Conservation (phyloP, 2,113 vertebrate genomes). For the Ictidomys tridecemlineatus region DNA sequence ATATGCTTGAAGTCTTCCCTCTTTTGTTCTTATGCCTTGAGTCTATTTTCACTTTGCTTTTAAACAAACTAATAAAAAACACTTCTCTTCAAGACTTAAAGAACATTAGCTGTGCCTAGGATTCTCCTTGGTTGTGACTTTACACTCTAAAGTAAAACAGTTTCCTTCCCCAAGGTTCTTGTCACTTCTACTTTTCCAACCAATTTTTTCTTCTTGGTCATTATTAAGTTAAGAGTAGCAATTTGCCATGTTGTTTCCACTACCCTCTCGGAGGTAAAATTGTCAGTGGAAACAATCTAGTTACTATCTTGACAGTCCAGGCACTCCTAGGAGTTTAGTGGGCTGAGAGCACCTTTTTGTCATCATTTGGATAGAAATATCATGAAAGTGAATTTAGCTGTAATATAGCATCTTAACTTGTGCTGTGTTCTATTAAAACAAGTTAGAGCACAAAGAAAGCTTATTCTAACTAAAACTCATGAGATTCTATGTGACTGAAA, state of each 20-base stretch:
- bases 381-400: background rate
- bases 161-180: conserved; percentile 38
- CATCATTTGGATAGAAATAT: conserved; percentile 8
- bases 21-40: background rate
- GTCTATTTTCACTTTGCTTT: background rate
- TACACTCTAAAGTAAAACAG: background rate
- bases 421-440: background rate
- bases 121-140: conserved; percentile 14
- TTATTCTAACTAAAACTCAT: background rate
- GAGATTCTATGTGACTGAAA: background rate
- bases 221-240: conserved; percentile 48
- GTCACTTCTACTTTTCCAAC: conserved; percentile 46
- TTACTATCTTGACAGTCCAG: background rate
- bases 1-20: background rate
- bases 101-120: background rate
- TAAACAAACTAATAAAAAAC: background rate
- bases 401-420: background rate
- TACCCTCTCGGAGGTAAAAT: background rate
- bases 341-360: background rate
- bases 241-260: conserved; percentile 43
- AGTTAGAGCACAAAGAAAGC: background rate
- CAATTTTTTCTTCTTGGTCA: conserved; percentile 47
- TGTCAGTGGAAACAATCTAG: background rate
- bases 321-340: background rate
- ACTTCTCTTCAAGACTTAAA: background rate